Percentiles rank a stretch among this genome's conserved stretches.
Evolutionary conservation across 1,140 invertebrate genomes (phyloP).

Genomic region (Zaprionus ornatus): DNA sequence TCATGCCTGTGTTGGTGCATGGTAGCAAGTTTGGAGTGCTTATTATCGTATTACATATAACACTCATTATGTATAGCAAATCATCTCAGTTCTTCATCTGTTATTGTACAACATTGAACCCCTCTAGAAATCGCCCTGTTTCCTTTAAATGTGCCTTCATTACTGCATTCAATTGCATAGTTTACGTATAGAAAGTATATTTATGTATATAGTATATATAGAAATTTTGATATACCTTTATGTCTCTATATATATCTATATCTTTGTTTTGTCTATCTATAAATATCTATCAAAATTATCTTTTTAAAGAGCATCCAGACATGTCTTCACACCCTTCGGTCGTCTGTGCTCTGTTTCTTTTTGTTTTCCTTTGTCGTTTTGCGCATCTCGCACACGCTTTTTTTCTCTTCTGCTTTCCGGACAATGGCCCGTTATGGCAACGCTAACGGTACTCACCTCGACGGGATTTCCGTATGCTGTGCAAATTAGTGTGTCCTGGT

Average conservation of each 20-base stretch:
- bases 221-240: too few species aligned
- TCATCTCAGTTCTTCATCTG: too few species aligned
- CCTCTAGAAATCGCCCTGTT: too few species aligned
- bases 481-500: slow-evolving; percentile 91
- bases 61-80: too few species aligned
- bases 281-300: neutral
- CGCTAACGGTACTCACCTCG: slow-evolving; percentile 85
- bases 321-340: neutral
- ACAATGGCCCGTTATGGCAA: neutral
- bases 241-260: neutral
- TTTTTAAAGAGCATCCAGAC: slow-evolving; percentile 8
- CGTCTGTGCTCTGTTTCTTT: neutral
- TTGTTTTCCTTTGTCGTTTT: neutral
- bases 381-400: neutral
- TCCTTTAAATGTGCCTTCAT: too few species aligned
- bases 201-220: too few species aligned
- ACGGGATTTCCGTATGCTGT: slow-evolving; percentile 92
- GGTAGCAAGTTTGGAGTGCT: too few species aligned
- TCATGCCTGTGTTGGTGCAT: neutral
- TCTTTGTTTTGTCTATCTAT: neutral
- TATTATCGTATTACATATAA: too few species aligned
- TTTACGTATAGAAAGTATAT: too few species aligned
- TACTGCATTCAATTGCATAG: too few species aligned
- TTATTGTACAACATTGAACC: too few species aligned
- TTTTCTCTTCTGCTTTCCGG: neutral